Base-by-base conservation (phyloP, 2,888 invertebrate species). In the Chrysodeixis includens region DNA sequence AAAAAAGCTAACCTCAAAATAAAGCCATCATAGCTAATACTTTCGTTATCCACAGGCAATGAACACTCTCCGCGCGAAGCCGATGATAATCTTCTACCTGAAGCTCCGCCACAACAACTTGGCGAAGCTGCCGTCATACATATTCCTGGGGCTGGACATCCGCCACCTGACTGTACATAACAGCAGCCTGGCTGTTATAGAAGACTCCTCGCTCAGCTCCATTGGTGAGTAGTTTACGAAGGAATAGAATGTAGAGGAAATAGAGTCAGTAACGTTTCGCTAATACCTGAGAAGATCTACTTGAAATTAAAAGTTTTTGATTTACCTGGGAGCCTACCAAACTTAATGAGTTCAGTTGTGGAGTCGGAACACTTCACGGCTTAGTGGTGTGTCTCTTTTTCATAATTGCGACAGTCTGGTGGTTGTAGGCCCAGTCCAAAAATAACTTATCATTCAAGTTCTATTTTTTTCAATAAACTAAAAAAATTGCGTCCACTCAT, bases 101-200 rank as follows among this genome's bases (percentile, higher is more conserved):
- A 98, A 98, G 89, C 95, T 98, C 69, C 96, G 98, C 64, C 98
- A 98, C 92, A 98, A 98, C 90, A 97, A 97, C 90, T 92, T 98
- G 83, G 97, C 97, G 30, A 98, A 98, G 90, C 94, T 98, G 60
- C 98, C 98, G 69, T 97, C 98, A 60, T 98, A 98, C 89, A 97
- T 98, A 70, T 98, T 98, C 91, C 96, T 98, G 66, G 98, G 98
- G 5, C 95, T 98, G 86, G 98, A 98, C 86, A 98, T 98, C 79
- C 97, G 97, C 74, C 98, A 98, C 85, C 96, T 98, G 62, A 98
- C 98, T 20, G 98, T 98, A 65, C 98, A 98, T 88, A 98, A 98
- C 92, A 98, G 98, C 91, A 98, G 98, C 86, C 93, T 98, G 82
- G 98, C 98, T 30, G 97, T 97, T 59, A 97, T 98, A 68, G 98